Conservation (phyloP, 30 jellyfish, hydroid and myxozoan species). For the Aurelia aurita region DNA sequence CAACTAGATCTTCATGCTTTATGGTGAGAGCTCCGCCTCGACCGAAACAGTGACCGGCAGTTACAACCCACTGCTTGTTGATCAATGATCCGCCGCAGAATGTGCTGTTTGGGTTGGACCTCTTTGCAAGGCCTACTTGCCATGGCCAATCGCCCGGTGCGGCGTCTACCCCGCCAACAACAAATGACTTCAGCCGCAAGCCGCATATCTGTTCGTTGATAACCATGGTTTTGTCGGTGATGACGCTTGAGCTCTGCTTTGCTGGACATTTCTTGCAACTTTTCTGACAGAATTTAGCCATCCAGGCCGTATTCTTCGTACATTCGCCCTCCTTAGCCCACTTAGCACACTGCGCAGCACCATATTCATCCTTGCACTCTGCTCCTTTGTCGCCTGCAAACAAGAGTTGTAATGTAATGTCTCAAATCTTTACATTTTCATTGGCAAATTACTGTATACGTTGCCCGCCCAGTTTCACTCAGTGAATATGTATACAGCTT, state of each 20-base stretch:
- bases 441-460: no score
- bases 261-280: not conserved
- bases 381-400: not conserved
- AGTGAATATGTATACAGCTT: no score
- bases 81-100: conserved; percentile 59
- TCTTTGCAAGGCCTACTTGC: conserved; percentile 51
- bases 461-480: no score
- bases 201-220: conserved; percentile 39
- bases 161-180: conserved; percentile 49
- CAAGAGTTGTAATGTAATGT: no score
- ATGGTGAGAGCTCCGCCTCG: conserved; percentile 3
- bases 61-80: conserved; percentile 55
- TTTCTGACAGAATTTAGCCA: not conserved
- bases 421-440: no score
- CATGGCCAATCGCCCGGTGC: conserved; percentile 67
- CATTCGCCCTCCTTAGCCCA: not conserved
- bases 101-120: not conserved
- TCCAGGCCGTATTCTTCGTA: not conserved
- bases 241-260: not conserved
- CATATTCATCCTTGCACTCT: not conserved
- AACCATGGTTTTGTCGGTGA: not conserved
- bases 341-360: not conserved
- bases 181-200: conserved; percentile 41
- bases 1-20: not conserved
- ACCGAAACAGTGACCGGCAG: conserved; percentile 63